These are phyloP conservation scores for Falco peregrinus DNA, from an alignment of 2,797 vertebrate genomes.

Conservation along the genomic window DNA sequence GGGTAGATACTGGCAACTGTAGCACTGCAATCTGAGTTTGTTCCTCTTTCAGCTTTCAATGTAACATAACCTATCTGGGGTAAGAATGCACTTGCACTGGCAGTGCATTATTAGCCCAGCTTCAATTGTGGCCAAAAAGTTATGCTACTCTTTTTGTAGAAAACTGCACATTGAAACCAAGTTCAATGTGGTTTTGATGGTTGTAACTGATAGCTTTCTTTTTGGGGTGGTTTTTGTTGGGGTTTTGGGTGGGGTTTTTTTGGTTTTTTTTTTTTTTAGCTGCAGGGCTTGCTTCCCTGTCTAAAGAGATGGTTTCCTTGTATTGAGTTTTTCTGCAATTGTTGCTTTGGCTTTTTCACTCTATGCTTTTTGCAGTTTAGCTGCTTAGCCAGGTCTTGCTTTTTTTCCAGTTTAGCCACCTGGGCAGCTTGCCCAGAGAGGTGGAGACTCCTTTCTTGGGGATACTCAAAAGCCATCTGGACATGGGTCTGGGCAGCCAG, in stretches of 20 bases:
- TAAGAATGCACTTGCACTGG: neutral
- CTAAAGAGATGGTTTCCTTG: neutral
- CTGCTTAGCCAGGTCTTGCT: no score
- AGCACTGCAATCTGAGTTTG: neutral
- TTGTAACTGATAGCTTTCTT: no score
- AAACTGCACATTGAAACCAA: accelerated
- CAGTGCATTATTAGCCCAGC: accelerated
- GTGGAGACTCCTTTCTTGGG: neutral
- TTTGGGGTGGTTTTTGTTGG: no score
- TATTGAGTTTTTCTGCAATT: accelerated
- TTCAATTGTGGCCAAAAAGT: accelerated
- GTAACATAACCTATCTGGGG: accelerated
- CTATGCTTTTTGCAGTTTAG: neutral
- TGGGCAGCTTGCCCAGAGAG: neutral
- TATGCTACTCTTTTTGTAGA: accelerated
- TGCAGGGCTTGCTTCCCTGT: neutral
- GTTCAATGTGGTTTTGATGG: accelerated
- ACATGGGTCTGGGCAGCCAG: accelerated
- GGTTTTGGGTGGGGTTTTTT: no score
- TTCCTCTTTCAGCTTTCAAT: no score
- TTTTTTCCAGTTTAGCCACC: neutral
- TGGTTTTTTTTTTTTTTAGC: no score
- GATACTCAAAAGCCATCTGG: accelerated
- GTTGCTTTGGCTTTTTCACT: neutral
- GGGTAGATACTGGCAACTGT: accelerated